Base-by-base conservation (phyloP, 64 coral and sea anemone genomes). In the Anthopleura sola region DNA sequence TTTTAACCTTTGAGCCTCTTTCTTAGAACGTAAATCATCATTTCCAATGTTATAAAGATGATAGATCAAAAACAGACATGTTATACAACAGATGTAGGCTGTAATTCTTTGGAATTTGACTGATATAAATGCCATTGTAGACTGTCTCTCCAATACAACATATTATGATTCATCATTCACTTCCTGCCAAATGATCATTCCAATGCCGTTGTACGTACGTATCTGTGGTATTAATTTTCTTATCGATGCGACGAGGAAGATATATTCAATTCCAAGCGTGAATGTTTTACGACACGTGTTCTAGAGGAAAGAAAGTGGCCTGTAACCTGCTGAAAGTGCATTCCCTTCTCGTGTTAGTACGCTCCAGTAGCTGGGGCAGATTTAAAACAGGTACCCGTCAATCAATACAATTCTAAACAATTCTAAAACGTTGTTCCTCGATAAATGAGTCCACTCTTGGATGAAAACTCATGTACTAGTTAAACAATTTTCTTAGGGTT, bases 31-130 rank as follows among this genome's bases (percentile, higher is more conserved):
- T 33, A 90, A 48, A 36, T 69, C 10, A 15, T 71, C 64, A 34
- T 39, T 88, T 31, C 78, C 40, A 23, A 84, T 74, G 77, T 54
- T 55, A 57, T 91, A 95, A 60, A 95, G 75, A 80, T 91, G 93
- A 77, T 91, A 95, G 21, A 85, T 46, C 13, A 95, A 40, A 76
- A 91, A 28, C 20, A 91, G 20, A 8, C 46, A 75, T 60, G 88
- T 32, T 38, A 75, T 37, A 9, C 91, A 55, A 60, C 88, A 60
- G 6, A 78, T 60, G 81, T 95, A 95, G 31, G 90, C 21, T 0
- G 62, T 83, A 11, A 84, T 74, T 68, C 93, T 87, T 50, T 95
- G 93, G 48, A 90, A 18, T 84, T 81, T 80, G 8, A 84, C 44
- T 31, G 88, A 84, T n/a, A 78, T 53, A 32, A 85, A 37, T 21